Base-by-base conservation (phyloP, 2,888 invertebrate genomes). In the Belgica antarctica region DNA sequence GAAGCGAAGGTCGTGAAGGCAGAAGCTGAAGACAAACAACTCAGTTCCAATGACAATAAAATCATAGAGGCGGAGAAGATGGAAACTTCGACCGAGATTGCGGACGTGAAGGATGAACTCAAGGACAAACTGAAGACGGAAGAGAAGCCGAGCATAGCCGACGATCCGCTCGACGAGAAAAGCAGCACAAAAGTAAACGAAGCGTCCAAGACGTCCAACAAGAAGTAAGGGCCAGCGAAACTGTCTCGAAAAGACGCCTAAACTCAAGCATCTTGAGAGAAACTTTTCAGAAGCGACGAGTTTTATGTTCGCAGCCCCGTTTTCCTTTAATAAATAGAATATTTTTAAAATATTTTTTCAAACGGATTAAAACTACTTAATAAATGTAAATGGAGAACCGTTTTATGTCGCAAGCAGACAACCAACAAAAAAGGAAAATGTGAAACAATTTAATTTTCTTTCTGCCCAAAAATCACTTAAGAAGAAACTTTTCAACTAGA, bases 171-270 rank as follows among this genome's bases (percentile, higher is more conserved):
- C 10, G 25, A 19, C 47, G 68, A 25, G n/a, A n/a, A n/a, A n/a
- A n/a, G n/a, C 12, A 59, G 68, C 68, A 57, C 68, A 68, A 68
- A 47, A 47, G 57, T 15, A 22, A 52, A 19, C 31, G 68, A 68
- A 47, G 47, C 15, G 46, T 19, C 17, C 19, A 65, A 47, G 31
- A 68, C 68, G 57, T 47, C 68, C 57, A 46, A 10, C 24, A 68
- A 52, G 28, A 68, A 68, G 34, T 65, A 41, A 65, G 1, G 24
- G 41, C 12, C 41, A n/a, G 41, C n/a, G 41, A 41, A 41, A n/a
- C 10, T 41, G 12, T 15, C n/a, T 41, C n/a, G 41, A n/a, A n/a
- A n/a, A n/a, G n/a, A n/a, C n/a, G n/a, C n/a, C n/a, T n/a, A n/a
- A n/a, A n/a, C 41, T 5, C 41, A 15, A 41, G 41, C 41, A 15